Evolutionary conservation across 2,888 invertebrate species (phyloP), one percentile per base, ranked within the genome.

Genomic region (Arenicola marina): DNA sequence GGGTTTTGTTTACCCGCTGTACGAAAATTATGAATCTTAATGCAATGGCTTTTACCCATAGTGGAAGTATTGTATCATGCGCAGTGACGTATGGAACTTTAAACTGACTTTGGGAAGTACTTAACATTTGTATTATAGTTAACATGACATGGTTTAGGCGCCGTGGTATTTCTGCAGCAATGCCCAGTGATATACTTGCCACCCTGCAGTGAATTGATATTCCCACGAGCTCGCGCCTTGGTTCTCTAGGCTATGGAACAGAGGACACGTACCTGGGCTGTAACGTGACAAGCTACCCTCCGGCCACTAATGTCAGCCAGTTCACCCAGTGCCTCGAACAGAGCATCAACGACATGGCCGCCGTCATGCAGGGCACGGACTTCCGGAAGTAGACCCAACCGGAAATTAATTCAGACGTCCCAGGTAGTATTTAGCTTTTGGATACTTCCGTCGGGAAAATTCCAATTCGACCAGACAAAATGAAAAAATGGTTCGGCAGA

Each of bases 241-340:
- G 43, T 44, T 24, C 4, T 24, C 28, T 32, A 66, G 55, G 63
- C 44, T 97, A 88, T 87, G 90, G 90, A 59, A 93, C 96, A 43
- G 89, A 90, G 75, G 89, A 92, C 32, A 88, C 91, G 70, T 89
- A 88, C 71, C 85, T 95, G 33, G 96, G 96, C 18, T 89, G 91
- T 48, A 88, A 93, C 54, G 90, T 93, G 7, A 90, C 93, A 0
- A 89, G 91, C 67, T 95, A 95, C 79, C 85, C 87, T 7, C 65
- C 65, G 15, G 43, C 48, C 34, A 33, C 61, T 18, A 61, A 67
- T 34, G 58, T 60, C 32, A 7, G 29, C n/a, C 60, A 61, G 18
- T 68, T 67, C 59, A 44, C 67, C n/a, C 33, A 59, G 4, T 54
- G 59, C 31, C 24, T 62, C 32, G 15, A 53, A 32, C 28, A 51